These are phyloP conservation scores for Phanerotoma sp. DNA, from an alignment of 2,888 invertebrate genomes.

Conservation along the genomic window DNA sequence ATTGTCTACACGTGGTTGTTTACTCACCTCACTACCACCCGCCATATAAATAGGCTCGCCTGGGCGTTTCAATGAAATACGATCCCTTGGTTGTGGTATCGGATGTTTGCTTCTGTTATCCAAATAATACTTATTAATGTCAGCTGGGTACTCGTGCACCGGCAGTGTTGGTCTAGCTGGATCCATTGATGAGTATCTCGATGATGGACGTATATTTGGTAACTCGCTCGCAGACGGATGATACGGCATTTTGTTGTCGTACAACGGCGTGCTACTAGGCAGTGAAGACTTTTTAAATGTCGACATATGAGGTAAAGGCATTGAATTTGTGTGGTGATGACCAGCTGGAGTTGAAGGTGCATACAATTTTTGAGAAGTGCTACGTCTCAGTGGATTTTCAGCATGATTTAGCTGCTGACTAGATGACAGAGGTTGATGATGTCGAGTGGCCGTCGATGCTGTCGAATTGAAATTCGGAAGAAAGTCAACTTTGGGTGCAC, in stretches of 20 bases:
- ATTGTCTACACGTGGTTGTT: conserved; percentile 59
- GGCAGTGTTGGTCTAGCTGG: conserved; percentile 39
- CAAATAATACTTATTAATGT: conserved; percentile 45
- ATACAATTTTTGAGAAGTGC: conserved; percentile 40
- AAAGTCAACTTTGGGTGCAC: conserved; percentile 77
- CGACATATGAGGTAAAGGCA: conserved; percentile 49
- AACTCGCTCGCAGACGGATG: conserved; percentile 10
- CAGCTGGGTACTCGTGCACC: conserved; percentile 43
- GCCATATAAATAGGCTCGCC: conserved; percentile 46
- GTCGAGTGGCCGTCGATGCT: conserved; percentile 35
- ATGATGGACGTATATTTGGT: conserved; percentile 12
- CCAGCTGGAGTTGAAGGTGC: conserved; percentile 30
- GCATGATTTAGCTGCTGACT: conserved; percentile 26
- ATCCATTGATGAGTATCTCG: conserved; percentile 40
- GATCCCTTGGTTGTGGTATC: conserved; percentile 37
- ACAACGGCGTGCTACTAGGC: conserved; percentile 30
- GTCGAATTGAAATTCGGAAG: conserved; percentile 69
- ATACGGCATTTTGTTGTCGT: conserved; percentile 18
- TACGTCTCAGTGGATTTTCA: conserved; percentile 37
- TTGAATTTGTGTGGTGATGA: too few relatives aligned
- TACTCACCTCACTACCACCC: conserved; percentile 54
- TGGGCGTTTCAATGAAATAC: conserved; percentile 52
- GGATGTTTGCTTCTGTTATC: conserved; percentile 38
- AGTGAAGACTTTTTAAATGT: conserved; percentile 50
- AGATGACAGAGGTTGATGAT: not conserved